Evolutionary conservation across 2,797 vertebrate species (phyloP), one percentile per base, ranked within the genome.

Genomic region (Lutjanus campechanus): DNA sequence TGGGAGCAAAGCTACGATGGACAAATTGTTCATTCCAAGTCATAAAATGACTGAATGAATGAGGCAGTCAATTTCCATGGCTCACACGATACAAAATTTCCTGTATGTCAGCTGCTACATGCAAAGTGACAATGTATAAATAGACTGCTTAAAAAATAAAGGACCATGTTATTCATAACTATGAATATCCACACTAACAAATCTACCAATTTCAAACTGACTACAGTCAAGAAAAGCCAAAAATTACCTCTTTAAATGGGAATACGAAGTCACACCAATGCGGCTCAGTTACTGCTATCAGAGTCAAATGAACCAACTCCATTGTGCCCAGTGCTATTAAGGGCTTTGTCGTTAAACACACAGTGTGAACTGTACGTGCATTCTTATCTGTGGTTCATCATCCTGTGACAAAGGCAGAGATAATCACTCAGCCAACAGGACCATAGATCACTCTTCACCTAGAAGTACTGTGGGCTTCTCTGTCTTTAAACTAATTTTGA

Each of bases 311-410:
- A 81, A 56, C n/a, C 66, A 74, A 10, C n/a, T 22, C 44, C 66
- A 72, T 73, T 83, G 69, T 66, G 22, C 41, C 55, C 49, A 47
- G 19, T 5, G 29, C 63, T 71, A 64, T 72, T 69, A 71, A 55
- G 40, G 61, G 36, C 49, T 51, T 83, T 78, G 71, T 53, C 70
- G 70, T 56, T 81, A 81, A 81, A 78, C 68, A 67, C 72, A 63
- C 70, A 74, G 54, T 36, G 43, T 69, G 75, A 81, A 68, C 64
- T 29, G 41, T 66, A 81, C 65, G 76, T 50, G 22, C 58, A 3
- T 49, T 74, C 70, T 76, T 74, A 83, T 87, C 68, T 73, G 19
- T 22, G 69, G 10, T 49, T 79, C 63, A 85, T 76, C 76, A 69
- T 77, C 56, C 59, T 47, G 71, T 51, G 69, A 80, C 54, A 82